These are phyloP conservation scores for Athalia circularis DNA, from an alignment of 2,888 invertebrate species.

Conservation along the genomic window DNA sequence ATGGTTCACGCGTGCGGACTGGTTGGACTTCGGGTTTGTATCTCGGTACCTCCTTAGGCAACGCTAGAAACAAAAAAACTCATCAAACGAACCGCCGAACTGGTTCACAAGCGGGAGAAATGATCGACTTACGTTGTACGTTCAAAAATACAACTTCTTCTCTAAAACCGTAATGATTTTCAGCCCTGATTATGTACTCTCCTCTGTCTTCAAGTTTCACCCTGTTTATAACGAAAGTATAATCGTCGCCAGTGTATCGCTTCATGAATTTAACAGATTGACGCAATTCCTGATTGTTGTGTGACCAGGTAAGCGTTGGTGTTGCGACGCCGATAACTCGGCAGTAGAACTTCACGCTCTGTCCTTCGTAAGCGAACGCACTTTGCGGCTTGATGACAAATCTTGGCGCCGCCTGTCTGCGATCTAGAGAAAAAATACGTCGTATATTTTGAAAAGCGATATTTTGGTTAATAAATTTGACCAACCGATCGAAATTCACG, in stretches of 20 bases:
- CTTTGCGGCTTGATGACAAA: conserved; percentile 98
- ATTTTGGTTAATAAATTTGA: not conserved
- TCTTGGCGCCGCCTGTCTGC: conserved; percentile 97
- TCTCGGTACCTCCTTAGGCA: conserved; percentile 83
- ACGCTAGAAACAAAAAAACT: conserved; percentile 76
- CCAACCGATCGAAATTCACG: not conserved
- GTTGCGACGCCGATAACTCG: conserved; percentile 96
- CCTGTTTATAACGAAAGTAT: conserved; percentile 97
- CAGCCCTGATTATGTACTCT: conserved; percentile 96
- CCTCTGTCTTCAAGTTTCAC: conserved; percentile 96
- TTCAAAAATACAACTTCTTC: conserved; percentile 98
- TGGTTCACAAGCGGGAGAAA: not conserved
- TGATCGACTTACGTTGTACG: conserved; percentile 86
- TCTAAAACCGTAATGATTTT: conserved; percentile 96
- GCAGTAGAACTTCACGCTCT: conserved; percentile 98
- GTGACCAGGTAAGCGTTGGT: conserved; percentile 96
- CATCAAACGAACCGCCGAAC: not conserved
- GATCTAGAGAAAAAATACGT: conserved; percentile 79
- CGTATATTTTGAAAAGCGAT: conserved; percentile 22
- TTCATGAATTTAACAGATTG: conserved; percentile 99
- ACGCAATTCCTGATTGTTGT: conserved; percentile 92
- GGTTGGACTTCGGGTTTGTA: conserved; percentile 83
- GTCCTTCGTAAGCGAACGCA: conserved; percentile 97
- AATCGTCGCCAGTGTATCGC: conserved; percentile 96
- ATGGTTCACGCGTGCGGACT: conserved; percentile 85